phyloP scores from a whole-genome alignment of 2,113 vertebrate genomes.

The Psephotus haematonotus region DNA sequence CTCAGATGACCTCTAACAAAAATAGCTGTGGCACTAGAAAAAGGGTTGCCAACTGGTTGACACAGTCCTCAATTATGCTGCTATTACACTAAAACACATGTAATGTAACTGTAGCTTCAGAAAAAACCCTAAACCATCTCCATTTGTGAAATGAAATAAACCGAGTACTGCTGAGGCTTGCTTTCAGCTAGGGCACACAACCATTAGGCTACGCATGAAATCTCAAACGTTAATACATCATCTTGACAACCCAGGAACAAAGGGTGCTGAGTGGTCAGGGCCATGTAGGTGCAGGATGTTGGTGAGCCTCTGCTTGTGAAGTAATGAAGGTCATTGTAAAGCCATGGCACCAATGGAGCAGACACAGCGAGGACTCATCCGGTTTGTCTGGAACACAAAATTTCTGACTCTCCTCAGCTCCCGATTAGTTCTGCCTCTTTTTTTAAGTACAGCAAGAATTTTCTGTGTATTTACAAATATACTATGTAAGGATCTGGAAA shows the following conservation, averaged over 20 bases:
- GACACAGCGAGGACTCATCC: neutral
- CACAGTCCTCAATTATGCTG: constrained; percentile 19
- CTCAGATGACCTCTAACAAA: neutral
- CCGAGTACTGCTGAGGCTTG: neutral
- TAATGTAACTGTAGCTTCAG: constrained; percentile 4
- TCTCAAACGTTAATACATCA: neutral
- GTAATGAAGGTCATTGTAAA: neutral
- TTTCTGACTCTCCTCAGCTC: neutral
- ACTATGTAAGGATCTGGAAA: neutral
- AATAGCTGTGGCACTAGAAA: neutral
- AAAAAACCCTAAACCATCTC: neutral
- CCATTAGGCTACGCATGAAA: neutral
- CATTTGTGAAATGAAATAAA: constrained; percentile 22
- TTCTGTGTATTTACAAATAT: neutral
- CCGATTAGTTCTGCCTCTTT: neutral
- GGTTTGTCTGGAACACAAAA: neutral
- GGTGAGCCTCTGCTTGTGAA: accelerated
- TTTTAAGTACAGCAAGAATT: neutral
- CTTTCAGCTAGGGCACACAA: neutral
- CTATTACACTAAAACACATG: constrained; percentile 23
- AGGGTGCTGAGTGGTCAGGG: neutral
- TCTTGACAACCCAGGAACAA: neutral
- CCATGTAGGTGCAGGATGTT: neutral
- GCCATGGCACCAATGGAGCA: neutral
- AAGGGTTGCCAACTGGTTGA: constrained; percentile 21